These are phyloP conservation scores for Euglossa dilemma DNA, from an alignment of 1,140 invertebrate species.

Conservation along the genomic window DNA sequence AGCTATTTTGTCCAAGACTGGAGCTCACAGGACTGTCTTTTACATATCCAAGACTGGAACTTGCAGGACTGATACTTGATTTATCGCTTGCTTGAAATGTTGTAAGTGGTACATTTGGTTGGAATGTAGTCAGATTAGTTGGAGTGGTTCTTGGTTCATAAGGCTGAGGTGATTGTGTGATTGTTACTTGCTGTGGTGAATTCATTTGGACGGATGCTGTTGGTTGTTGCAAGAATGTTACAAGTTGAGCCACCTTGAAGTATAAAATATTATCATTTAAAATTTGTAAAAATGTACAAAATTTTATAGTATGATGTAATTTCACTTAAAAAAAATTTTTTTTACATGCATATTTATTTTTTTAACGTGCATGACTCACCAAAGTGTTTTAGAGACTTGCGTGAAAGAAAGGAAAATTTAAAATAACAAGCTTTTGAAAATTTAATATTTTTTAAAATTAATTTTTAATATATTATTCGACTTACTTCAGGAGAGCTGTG, in stretches of 20 bases:
- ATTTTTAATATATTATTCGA: constrained; percentile 18
- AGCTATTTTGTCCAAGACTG: constrained; percentile 75
- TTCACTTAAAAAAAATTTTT: background rate
- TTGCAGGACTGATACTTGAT: constrained; percentile 78
- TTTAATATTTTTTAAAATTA: constrained; percentile 2
- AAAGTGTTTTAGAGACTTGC: constrained; percentile 78
- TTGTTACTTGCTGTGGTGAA: constrained; percentile 65
- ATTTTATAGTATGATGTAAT: background rate
- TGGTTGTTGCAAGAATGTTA: constrained; percentile 86
- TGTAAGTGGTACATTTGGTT: constrained; percentile 76
- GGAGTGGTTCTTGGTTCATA: constrained; percentile 75
- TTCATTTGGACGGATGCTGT: constrained; percentile 62
- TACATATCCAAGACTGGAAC: constrained; percentile 78
- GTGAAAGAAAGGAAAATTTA: constrained; percentile 69
- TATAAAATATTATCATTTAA: constrained; percentile 19
- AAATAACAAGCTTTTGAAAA: constrained; percentile 28
- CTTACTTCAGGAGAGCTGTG: constrained; percentile 84
- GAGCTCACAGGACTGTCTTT: constrained; percentile 78
- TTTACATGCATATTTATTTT: background rate
- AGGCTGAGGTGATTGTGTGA: constrained; percentile 63
- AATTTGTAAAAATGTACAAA: background rate
- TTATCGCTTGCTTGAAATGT: constrained; percentile 80
- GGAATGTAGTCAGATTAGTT: constrained; percentile 79
- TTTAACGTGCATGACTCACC: constrained; percentile 71
- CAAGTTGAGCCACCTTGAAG: constrained; percentile 85